Evolutionary conservation across 2,797 vertebrate genomes (phyloP), one percentile per base, ranked within the genome.

Genomic region (Neoniphon sammara): DNA sequence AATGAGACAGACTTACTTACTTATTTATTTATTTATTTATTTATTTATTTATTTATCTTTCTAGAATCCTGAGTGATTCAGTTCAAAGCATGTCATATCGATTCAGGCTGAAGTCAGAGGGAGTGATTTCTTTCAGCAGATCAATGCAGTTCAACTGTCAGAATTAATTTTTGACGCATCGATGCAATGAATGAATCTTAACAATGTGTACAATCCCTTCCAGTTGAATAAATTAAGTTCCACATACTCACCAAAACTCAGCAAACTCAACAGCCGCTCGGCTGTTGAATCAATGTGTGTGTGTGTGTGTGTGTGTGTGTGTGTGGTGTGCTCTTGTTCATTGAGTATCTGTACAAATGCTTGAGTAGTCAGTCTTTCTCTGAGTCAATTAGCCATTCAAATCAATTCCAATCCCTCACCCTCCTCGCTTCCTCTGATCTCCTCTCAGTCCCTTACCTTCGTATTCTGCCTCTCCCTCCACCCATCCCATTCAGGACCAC

Each of bases 401-500:
- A 47, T 66, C 53, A 20, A 44, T 62, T 21, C 36, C 59, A 63
- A 9, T 27, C 8, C 34, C 53, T 54, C 50, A 64, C 54, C 49
- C 7, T 53, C 53, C 20, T 50, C 21, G 5, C 57, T 27, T 27
- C 25, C 25, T 27, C 25, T 27, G 25, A 27, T 27, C 25, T 27
- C 25, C 53, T 75, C 36, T 75, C 53, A 1, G 3, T 44, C 12
- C 30, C 7, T 5, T 54, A 42, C 59, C 2, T 25, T 17, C 15
- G 4, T 42, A 11, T 12, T 52, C 60, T n/a, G 8, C 61, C 27
- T 36, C 49, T 25, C 15, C 59, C 36, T 21, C 42, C 54, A 2
- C 49, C 42, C 0, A 27, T 21, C 49, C n/a, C 10, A 23, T 55
- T 1, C 91, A 99, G 98, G 98, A 99, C 93, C 97, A 99, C 91